Percentiles rank a stretch among this genome's conserved stretches.
phyloP scores from a whole-genome alignment of 2,797 vertebrate species.

The Diplodus puntazzo region DNA sequence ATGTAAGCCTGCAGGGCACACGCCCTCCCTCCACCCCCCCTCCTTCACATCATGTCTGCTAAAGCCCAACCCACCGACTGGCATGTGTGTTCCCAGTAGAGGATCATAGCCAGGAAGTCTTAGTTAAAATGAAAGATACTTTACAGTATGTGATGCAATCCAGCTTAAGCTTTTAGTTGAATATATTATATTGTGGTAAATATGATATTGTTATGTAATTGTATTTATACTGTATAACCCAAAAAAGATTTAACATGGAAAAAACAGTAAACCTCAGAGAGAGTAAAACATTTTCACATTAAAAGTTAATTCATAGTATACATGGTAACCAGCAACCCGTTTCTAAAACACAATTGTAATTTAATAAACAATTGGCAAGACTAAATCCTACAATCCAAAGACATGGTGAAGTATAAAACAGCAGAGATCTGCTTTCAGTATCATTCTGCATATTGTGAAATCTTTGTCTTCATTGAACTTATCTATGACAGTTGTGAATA shows the following conservation, averaged over 20 bases:
- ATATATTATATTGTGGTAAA: not conserved
- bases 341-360: not conserved
- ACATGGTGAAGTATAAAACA: not conserved
- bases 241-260: not conserved
- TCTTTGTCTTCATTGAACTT: slow-evolving; percentile 17
- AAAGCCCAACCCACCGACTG: slow-evolving; percentile 28
- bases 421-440: not conserved
- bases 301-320: not conserved
- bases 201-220: not conserved
- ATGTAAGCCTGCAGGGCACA: slow-evolving; percentile 70
- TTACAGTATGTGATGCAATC: too few relatives aligned
- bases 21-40: not conserved
- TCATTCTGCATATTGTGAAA: not conserved
- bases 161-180: not conserved
- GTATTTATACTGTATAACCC: not conserved
- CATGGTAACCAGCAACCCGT: not conserved
- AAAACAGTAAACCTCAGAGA: not conserved
- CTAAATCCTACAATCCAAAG: not conserved
- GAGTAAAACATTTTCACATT: not conserved
- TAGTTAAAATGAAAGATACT: too few relatives aligned
- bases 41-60: slow-evolving; percentile 20
- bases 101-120: not conserved
- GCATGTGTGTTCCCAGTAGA: not conserved
- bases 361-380: not conserved
- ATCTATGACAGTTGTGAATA: not conserved